A percentile compares a stretch with the other conserved stretches of the same genome.
Evolutionary conservation across 2,888 invertebrate genomes (phyloP).

Genomic region (Acanthopleura granulata): DNA sequence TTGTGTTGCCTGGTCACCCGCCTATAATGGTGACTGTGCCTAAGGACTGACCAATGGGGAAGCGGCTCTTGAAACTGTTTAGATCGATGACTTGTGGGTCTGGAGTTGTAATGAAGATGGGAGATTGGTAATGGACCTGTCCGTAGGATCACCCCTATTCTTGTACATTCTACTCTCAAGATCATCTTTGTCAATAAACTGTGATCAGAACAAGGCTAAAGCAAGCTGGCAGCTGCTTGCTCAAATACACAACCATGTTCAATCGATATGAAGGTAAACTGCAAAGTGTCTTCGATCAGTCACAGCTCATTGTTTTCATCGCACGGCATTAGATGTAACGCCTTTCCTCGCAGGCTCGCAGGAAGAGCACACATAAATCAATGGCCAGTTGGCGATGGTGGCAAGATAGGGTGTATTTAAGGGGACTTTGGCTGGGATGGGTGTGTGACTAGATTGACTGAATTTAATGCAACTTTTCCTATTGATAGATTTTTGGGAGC

Average conservation of each 20-base stretch:
- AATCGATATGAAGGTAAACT: not conserved
- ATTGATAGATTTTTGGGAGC: no score
- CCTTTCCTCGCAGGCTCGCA: not conserved
- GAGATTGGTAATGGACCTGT: not conserved
- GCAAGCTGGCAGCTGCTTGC: not conserved
- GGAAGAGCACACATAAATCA: slow-evolving; percentile 12
- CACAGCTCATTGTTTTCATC: slow-evolving; percentile 6
- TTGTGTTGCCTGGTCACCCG: no score
- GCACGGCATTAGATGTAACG: slow-evolving; percentile 1
- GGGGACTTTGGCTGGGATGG: not conserved
- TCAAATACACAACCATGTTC: not conserved
- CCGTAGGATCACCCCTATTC: not conserved
- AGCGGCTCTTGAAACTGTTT: not conserved
- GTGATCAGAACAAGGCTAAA: not conserved
- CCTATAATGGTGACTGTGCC: no score
- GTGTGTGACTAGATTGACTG: no score
- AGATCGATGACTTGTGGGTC: not conserved
- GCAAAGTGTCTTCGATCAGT: slow-evolving; percentile 7
- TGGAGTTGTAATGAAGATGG: not conserved
- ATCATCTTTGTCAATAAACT: slow-evolving; percentile 1
- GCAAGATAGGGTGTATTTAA: not conserved
- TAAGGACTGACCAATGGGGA: no score
- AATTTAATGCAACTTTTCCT: no score
- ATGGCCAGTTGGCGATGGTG: not conserved
- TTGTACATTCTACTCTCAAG: not conserved